Percentiles rank a stretch among this genome's conserved stretches.
Conservation (phyloP, 2,888 invertebrate species). For the Mamestra brassicae region DNA sequence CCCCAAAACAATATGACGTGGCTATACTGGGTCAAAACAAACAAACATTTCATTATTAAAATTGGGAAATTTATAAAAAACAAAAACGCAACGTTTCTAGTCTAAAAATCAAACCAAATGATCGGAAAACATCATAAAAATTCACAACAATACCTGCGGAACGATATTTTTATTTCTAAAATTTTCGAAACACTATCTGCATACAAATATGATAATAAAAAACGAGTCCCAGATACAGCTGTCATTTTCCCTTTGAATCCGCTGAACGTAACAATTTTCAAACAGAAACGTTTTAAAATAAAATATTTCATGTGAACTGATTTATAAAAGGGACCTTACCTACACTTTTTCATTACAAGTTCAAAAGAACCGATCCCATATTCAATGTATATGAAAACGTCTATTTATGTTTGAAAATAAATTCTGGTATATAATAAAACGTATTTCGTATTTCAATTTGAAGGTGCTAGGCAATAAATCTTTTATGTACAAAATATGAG, state of each 20-base stretch:
- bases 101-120: slow-evolving; percentile 30
- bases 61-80: slow-evolving; percentile 8
- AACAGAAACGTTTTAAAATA: slow-evolving; percentile 34
- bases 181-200: slow-evolving; percentile 37
- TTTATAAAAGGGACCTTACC: slow-evolving; percentile 26
- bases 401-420: slow-evolving; percentile 37
- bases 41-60: slow-evolving; percentile 20
- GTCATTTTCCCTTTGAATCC: slow-evolving; percentile 41
- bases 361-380: slow-evolving; percentile 39
- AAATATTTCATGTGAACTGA: slow-evolving; percentile 44
- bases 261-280: slow-evolving; percentile 35
- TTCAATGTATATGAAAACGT: slow-evolving; percentile 33
- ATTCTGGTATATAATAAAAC: slow-evolving; percentile 36
- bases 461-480: slow-evolving; percentile 42
- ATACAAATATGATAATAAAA: slow-evolving; percentile 41
- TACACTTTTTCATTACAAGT: slow-evolving; percentile 43
- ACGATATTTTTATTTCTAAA: slow-evolving; percentile 33
- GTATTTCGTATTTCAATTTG: slow-evolving; percentile 52
- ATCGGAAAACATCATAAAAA: slow-evolving; percentile 27
- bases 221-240: slow-evolving; percentile 19
- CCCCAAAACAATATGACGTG: neutral
- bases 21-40: neutral
- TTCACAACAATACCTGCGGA: slow-evolving; percentile 11
- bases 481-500: slow-evolving; percentile 53
- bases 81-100: neutral